Percentiles rank a stretch among this genome's conserved stretches.
These are phyloP conservation scores for Siniperca scherzeri DNA, from an alignment of 2,797 vertebrate genomes.

Conservation along the genomic window DNA sequence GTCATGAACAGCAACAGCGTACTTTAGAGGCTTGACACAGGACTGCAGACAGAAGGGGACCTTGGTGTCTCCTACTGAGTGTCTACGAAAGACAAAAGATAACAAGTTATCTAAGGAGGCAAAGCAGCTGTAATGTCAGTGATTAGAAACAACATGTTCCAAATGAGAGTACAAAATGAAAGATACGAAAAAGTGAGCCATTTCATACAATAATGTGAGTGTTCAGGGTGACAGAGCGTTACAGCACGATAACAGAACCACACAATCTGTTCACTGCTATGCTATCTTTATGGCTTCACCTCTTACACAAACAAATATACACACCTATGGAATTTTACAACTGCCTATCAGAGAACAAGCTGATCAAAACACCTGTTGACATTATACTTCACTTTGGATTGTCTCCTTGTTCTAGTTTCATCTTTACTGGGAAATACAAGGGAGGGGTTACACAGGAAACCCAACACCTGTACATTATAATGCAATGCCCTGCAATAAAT, in stretches of 20 bases:
- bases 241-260: conserved; percentile 14
- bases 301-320: conserved; percentile 33
- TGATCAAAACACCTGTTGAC: conserved; percentile 16
- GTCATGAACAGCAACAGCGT: conserved; percentile 95
- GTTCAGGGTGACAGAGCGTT: background rate
- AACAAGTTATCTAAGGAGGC: background rate
- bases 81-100: conserved; percentile 81
- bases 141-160: background rate
- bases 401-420: background rate
- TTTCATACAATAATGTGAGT: background rate
- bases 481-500: background rate
- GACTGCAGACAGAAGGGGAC: conserved; percentile 98
- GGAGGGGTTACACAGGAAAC: background rate
- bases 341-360: conserved; percentile 12
- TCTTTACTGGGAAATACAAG: conserved; percentile 17
- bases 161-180: background rate
- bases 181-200: background rate
- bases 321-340: conserved; percentile 42
- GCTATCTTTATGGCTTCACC: conserved; percentile 70
- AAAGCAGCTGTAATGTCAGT: background rate
- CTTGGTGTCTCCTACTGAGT: conserved; percentile 98
- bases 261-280: background rate
- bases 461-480: background rate
- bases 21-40: conserved; percentile 98
- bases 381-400: background rate